Evolutionary conservation across 2,797 vertebrate genomes (phyloP).

Genomic region (Macropus fuliginosus): DNA sequence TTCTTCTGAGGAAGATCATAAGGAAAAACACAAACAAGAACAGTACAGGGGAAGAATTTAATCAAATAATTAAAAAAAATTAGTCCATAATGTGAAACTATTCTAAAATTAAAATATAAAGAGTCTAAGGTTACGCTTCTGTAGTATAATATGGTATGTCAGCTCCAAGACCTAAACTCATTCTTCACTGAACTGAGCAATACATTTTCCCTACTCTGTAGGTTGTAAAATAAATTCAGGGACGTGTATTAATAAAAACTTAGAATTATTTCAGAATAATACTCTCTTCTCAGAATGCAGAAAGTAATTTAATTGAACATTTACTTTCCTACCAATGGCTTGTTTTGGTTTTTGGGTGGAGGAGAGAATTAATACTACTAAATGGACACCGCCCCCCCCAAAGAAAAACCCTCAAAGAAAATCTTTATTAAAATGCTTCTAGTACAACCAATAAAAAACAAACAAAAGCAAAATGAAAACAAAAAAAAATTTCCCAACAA

Average conservation of each 20-base stretch:
- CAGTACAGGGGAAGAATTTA: background rate
- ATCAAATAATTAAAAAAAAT: conserved; percentile 22
- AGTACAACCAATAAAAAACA: conserved; percentile 48
- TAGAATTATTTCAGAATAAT: background rate
- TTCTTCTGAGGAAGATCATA: conserved; percentile 21
- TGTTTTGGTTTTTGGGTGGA: background rate
- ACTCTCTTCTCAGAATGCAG: conserved; percentile 53
- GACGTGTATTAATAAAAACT: background rate
- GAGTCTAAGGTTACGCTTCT: conserved; percentile 27
- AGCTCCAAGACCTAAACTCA: conserved; percentile 23
- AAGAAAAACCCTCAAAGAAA: conserved; percentile 3
- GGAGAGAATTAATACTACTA: background rate
- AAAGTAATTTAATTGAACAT: conserved; percentile 22
- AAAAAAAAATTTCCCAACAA: background rate
- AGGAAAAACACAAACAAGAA: background rate
- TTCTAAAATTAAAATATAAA: no score
- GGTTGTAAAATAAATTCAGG: conserved; percentile 36
- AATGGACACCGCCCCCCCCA: conserved; percentile 41
- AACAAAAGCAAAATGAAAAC: background rate
- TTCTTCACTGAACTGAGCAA: conserved; percentile 29
- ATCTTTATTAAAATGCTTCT: conserved; percentile 71
- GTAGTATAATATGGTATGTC: conserved; percentile 15
- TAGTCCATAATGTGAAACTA: conserved; percentile 16
- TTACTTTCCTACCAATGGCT: conserved; percentile 3
- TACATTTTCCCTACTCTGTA: conserved; percentile 43